phyloP scores from a whole-genome alignment of 2,888 invertebrate species.

The Caenorhabditis doughertyi region DNA sequence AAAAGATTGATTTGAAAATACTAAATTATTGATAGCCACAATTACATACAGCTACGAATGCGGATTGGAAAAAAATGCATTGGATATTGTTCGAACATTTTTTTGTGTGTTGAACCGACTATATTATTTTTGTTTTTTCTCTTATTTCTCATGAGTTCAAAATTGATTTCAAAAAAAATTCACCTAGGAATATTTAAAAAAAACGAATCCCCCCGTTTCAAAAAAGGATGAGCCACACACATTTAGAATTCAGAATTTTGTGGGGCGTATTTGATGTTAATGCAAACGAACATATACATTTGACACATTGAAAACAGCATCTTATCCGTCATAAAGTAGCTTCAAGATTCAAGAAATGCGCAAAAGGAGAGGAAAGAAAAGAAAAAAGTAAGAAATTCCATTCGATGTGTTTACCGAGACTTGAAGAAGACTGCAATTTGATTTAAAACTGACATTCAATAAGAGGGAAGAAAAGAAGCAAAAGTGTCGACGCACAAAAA shows the following conservation, averaged over 20 bases:
- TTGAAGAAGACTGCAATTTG: constrained; percentile 52
- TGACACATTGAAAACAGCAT: constrained; percentile 33
- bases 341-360: constrained; percentile 1
- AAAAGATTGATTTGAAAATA: constrained; percentile 49
- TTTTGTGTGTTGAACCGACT: background rate
- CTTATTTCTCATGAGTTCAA: background rate
- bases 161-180: too few species aligned
- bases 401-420: constrained; percentile 24
- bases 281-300: constrained; percentile 38
- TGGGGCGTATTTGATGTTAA: constrained; percentile 30
- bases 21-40: constrained; percentile 51
- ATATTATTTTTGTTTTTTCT: background rate
- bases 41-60: constrained; percentile 22
- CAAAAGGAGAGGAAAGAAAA: background rate
- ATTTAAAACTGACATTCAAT: constrained; percentile 56
- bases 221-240: too few species aligned
- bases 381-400: constrained; percentile 32
- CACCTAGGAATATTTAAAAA: too few species aligned
- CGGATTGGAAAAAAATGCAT: background rate
- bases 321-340: constrained; percentile 12
- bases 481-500: constrained; percentile 15
- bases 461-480: constrained; percentile 31
- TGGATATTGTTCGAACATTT: background rate
- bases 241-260: background rate
- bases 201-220: too few species aligned